Conservation (phyloP, 2,888 invertebrate genomes). For the Drosophila suboccidentalis region DNA sequence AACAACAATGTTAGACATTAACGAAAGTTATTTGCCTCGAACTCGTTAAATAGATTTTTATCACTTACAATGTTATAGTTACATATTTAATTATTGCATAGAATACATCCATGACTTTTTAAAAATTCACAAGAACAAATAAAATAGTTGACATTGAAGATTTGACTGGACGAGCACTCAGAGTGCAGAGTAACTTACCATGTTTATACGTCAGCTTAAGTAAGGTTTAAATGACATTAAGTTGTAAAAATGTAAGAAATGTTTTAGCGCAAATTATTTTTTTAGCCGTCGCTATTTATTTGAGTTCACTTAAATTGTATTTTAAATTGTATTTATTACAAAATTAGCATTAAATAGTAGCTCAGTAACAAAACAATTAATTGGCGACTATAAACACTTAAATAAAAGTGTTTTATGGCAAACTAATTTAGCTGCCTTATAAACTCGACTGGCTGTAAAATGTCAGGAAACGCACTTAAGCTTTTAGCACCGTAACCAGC, state of each 20-base stretch:
- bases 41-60: conserved; percentile 24
- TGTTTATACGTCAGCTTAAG: background rate
- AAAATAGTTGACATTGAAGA: conserved; percentile 44
- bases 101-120: conserved; percentile 5
- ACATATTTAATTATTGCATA: conserved; percentile 20
- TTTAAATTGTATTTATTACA: background rate
- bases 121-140: conserved; percentile 1
- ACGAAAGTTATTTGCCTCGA: conserved; percentile 52
- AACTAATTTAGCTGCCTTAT: background rate
- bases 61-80: conserved; percentile 23
- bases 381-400: background rate
- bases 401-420: background rate
- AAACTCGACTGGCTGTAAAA: conserved; percentile 17
- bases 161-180: background rate
- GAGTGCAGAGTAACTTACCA: background rate
- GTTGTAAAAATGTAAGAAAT: background rate
- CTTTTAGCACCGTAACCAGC: conserved; percentile 39
- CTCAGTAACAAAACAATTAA: background rate
- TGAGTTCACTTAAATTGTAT: too few species aligned
- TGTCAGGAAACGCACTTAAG: conserved; percentile 54
- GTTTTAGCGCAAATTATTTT: too few species aligned
- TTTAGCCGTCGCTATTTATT: too few species aligned
- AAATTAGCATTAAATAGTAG: background rate
- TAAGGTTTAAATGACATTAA: background rate
- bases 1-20: conserved; percentile 28